phyloP scores from a whole-genome alignment of 2,797 vertebrate genomes.

The Gambusia yucatana region DNA sequence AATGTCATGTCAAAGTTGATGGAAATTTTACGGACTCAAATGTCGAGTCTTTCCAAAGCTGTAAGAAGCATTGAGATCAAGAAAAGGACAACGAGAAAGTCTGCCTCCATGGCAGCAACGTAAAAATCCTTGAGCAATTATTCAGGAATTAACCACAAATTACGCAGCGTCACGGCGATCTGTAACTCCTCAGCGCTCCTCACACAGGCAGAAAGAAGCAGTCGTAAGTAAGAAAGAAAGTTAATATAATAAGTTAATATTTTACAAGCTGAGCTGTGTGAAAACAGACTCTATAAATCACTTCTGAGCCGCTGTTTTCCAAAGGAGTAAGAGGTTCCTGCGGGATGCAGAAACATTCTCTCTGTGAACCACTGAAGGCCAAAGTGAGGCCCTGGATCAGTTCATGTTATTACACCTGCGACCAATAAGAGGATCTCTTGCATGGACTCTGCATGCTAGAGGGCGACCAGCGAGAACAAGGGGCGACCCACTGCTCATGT shows the following conservation, averaged over 20 bases:
- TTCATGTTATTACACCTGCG: constrained; percentile 78
- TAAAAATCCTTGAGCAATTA: background rate
- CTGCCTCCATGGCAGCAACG: background rate
- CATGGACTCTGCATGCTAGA: constrained; percentile 30
- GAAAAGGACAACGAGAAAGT: background rate
- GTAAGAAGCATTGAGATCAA: background rate
- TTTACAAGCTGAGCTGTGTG: constrained; percentile 28
- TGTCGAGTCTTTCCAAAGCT: background rate
- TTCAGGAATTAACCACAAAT: background rate
- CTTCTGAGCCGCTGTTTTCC: constrained; percentile 43
- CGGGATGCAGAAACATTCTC: constrained; percentile 21
- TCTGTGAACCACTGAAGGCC: constrained; percentile 35
- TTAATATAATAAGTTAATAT: constrained; percentile 15
- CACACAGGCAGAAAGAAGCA: constrained; percentile 8
- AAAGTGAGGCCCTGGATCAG: constrained; percentile 45
- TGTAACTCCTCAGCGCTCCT: constrained; percentile 9
- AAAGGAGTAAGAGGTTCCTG: background rate
- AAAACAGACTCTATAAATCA: constrained; percentile 12
- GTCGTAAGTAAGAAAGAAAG: background rate
- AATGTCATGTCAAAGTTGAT: too few relatives aligned
- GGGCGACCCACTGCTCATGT: constrained; percentile 18
- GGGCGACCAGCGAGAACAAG: constrained; percentile 28
- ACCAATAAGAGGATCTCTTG: constrained; percentile 60
- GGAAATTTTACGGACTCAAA: background rate
- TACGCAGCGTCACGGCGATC: background rate